phyloP scores from a whole-genome alignment of 92 coral and sea anemone species.

The Parazoanthus swiftii region DNA sequence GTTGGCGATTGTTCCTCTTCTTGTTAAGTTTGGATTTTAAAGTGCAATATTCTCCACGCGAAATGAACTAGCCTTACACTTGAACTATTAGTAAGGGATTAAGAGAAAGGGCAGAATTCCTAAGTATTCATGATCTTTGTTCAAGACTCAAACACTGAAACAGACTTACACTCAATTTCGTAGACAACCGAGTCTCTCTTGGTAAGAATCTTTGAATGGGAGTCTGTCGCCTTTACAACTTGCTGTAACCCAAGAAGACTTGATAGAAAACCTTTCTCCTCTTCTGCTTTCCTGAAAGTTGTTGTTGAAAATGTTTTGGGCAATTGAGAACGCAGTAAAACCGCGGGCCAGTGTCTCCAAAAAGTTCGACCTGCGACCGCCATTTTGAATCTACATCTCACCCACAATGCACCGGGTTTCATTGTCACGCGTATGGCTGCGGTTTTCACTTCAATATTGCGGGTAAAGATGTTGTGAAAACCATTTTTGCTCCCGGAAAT shows the following conservation, averaged over 20 bases:
- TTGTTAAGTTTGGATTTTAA: not conserved
- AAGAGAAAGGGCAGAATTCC: not conserved
- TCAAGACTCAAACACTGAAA: not conserved
- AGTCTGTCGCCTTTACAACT: slow-evolving; percentile 79
- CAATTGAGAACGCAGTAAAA: slow-evolving; percentile 26
- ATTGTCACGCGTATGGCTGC: not conserved
- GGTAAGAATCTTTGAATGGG: slow-evolving; percentile 90
- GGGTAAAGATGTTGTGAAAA: too few relatives aligned
- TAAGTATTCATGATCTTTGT: not conserved
- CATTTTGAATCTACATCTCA: slow-evolving; percentile 16
- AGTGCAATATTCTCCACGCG: not conserved
- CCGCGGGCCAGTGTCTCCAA: not conserved
- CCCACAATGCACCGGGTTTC: slow-evolving; percentile 30
- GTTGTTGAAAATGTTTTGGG: slow-evolving; percentile 36
- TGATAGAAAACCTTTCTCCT: slow-evolving; percentile 38
- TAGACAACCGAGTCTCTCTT: slow-evolving; percentile 65
- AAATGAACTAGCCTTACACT: not conserved
- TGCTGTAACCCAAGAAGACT: slow-evolving; percentile 42
- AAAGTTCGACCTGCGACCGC: slow-evolving; percentile 20
- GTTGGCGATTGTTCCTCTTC: not conserved
- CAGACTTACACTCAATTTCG: slow-evolving; percentile 90
- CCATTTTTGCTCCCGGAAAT: too few relatives aligned
- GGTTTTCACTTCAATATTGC: too few relatives aligned
- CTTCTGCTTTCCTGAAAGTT: slow-evolving; percentile 29
- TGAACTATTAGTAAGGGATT: not conserved